These are phyloP conservation scores for Eurytoma californica DNA, from an alignment of 2,888 invertebrate genomes.

Conservation along the genomic window DNA sequence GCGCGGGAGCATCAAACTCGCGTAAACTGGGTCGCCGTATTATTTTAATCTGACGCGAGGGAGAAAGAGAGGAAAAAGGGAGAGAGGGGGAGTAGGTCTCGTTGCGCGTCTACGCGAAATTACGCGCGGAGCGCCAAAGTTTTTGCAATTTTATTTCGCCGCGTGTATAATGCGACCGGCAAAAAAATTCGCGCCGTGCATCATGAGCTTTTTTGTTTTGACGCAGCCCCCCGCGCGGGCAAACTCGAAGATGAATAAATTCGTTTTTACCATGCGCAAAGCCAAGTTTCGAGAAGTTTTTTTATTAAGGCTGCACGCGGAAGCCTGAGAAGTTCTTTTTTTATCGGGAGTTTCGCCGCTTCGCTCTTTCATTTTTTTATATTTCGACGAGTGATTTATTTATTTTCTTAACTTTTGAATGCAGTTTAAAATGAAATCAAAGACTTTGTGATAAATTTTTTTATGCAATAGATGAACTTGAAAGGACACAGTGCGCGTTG, in stretches of 20 bases:
- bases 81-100: not conserved
- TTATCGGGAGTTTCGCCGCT: slow-evolving; percentile 18
- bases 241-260: slow-evolving; percentile 36
- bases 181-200: slow-evolving; percentile 21
- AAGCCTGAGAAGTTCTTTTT: slow-evolving; percentile 17
- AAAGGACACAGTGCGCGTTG: too few relatives aligned
- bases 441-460: too few relatives aligned
- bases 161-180: not conserved
- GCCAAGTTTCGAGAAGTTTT: slow-evolving; percentile 20
- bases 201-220: slow-evolving; percentile 2
- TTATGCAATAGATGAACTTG: too few relatives aligned
- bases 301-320: slow-evolving; percentile 7
- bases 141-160: slow-evolving; percentile 25
- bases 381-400: slow-evolving; percentile 1
- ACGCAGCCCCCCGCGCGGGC: not conserved
- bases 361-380: not conserved
- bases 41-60: slow-evolving; percentile 27
- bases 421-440: not conserved
- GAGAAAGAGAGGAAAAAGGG: not conserved
- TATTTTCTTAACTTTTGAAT: not conserved
- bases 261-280: slow-evolving; percentile 10
- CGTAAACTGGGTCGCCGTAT: slow-evolving; percentile 41
- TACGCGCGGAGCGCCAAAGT: slow-evolving; percentile 1
- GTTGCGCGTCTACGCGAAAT: slow-evolving; percentile 1
- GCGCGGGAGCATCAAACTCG: slow-evolving; percentile 32